Evolutionary conservation across 2,888 invertebrate species (phyloP), one percentile per base, ranked within the genome.

Genomic region (Loripinus fragilis): DNA sequence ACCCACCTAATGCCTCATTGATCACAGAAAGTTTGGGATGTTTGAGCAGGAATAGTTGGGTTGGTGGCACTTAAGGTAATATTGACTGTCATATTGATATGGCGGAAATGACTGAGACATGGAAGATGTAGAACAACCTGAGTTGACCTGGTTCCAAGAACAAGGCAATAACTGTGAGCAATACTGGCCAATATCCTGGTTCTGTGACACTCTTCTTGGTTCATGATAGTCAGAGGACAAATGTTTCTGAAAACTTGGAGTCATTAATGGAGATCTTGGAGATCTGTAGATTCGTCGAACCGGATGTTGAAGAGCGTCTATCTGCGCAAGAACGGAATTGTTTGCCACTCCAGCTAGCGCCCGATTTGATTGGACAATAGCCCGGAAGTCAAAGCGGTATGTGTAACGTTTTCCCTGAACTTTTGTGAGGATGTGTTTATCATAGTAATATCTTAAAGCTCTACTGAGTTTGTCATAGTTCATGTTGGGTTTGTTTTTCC

Each of bases 381-480:
- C 84, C 45, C 76, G 76, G 68, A 89, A 88, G 74, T 89, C 85
- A 74, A 91, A 92, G 60, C 89, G 89, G 85, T 92, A 92, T 1
- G 92, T 92, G 80, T 92, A 92, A 10, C 92, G 85, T 60, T 92
- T 91, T 8, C 92, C 92, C 66, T 90, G 90, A 7, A 92, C 91
- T 81, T 92, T 92, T 52, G 91, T 91, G 33, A 93, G 88, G 65
- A 93, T 92, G 83, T 91, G 85, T 88, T 93, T 93, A 81, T 93
- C 93, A 85, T 93, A 93, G 80, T 93, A 93, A 82, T 93, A 93
- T 66, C 93, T 78, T 73, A 93, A 83, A 10, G 93, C 93, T 25
- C 92, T 81, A 73, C 91, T 91, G 64, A 91, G 83, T 77, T 92
- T 92, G 81, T 92, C 92, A 71, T 92, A 92, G 76, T 91, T 92